Evolutionary conservation across 2,113 vertebrate genomes (phyloP).

Genomic region (Capra hircus): DNA sequence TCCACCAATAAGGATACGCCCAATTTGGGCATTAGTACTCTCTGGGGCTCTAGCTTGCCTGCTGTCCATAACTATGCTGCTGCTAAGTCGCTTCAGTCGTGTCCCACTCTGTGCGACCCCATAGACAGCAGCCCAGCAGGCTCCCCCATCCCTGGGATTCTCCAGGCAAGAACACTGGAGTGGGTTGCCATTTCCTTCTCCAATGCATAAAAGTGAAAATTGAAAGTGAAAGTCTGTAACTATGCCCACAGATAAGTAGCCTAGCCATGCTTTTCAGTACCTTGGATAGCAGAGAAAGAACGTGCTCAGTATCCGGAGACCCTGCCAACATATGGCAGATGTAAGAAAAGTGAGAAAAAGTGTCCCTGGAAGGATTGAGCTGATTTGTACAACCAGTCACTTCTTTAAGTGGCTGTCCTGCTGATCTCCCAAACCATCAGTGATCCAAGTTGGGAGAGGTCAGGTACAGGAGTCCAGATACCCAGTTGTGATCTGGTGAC

Average conservation of each 20-base stretch:
- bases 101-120: no score
- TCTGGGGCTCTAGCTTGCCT: not conserved
- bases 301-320: accelerated
- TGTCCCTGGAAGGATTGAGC: constrained; percentile 58
- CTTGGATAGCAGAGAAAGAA: not conserved
- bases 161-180: no score
- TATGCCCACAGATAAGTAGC: not conserved
- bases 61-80: not conserved
- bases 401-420: constrained; percentile 71
- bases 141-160: no score
- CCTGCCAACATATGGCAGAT: not conserved
- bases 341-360: constrained; percentile 61
- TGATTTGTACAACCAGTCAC: constrained; percentile 69
- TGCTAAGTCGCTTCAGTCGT: no score
- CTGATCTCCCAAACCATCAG: constrained; percentile 59
- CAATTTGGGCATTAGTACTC: not conserved
- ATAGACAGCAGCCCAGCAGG: no score
- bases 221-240: not conserved
- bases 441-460: constrained; percentile 58
- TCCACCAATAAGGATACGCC: not conserved
- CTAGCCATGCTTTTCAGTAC: not conserved
- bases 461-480: constrained; percentile 33
- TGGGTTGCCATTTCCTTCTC: no score
- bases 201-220: no score
- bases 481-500: not conserved